These are phyloP conservation scores for Marmota flaviventris DNA, from an alignment of 2,113 vertebrate genomes.

Conservation along the genomic window DNA sequence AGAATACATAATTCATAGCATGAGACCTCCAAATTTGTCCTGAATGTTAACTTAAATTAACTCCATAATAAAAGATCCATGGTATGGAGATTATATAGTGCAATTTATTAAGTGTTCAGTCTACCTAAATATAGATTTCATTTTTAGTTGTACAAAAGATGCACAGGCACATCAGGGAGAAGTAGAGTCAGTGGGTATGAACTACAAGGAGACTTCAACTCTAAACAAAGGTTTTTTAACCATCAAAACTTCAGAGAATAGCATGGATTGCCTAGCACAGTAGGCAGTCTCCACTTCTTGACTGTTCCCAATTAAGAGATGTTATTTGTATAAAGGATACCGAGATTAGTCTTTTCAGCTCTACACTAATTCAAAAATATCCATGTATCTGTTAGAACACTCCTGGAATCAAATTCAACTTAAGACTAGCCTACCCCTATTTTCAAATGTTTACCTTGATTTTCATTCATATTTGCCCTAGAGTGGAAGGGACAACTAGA, in stretches of 20 bases:
- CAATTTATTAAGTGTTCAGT: background rate
- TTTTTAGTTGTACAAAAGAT: background rate
- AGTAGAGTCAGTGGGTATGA: background rate
- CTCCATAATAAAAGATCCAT: background rate
- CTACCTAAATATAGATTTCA: background rate
- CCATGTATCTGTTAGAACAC: background rate
- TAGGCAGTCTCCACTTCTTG: background rate
- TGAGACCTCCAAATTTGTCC: background rate
- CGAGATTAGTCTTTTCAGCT: background rate
- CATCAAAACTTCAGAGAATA: background rate
- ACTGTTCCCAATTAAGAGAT: background rate
- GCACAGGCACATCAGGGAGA: background rate
- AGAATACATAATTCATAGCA: background rate
- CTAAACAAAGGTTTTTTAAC: background rate
- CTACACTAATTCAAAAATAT: background rate
- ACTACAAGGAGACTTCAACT: background rate
- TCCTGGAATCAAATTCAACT: background rate
- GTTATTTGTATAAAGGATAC: background rate
- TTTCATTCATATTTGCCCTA: background rate
- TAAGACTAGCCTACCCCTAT: background rate
- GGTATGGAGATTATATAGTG: background rate
- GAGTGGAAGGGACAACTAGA: background rate
- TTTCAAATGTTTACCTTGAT: background rate
- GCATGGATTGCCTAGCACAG: background rate
- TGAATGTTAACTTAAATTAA: background rate